phyloP scores from a whole-genome alignment of 1,140 invertebrate species.

The Asobara japonica region DNA sequence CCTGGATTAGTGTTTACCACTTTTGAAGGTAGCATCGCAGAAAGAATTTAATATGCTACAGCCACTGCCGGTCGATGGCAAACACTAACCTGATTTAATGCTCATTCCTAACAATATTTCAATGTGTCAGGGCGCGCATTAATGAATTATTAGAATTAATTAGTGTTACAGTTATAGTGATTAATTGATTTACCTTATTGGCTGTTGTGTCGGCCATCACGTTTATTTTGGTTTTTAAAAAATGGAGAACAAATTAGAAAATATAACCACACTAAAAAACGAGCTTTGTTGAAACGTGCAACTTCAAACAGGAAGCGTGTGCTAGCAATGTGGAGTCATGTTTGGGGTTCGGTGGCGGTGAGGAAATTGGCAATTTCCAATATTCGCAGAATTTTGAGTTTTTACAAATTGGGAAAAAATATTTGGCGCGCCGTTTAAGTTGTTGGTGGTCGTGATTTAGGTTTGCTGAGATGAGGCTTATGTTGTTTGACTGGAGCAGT shows the following conservation, averaged over 20 bases:
- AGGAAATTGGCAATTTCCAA: too few species aligned
- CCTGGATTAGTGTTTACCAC: slow-evolving; percentile 41
- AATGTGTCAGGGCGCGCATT: neutral
- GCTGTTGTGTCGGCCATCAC: slow-evolving; percentile 56
- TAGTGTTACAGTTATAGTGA: neutral
- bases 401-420: too few species aligned
- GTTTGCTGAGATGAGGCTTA: too few species aligned
- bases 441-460: too few species aligned
- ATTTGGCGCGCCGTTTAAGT: too few species aligned
- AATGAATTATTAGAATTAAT: neutral
- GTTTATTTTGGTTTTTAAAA: slow-evolving; percentile 37
- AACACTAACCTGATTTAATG: slow-evolving; percentile 47
- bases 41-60: slow-evolving; percentile 35
- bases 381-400: too few species aligned
- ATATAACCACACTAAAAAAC: slow-evolving; percentile 48
- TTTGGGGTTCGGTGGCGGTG: too few species aligned
- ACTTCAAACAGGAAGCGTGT: slow-evolving; percentile 57
- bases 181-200: slow-evolving; percentile 53
- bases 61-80: slow-evolving; percentile 45
- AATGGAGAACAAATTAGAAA: slow-evolving; percentile 52
- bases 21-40: slow-evolving; percentile 41
- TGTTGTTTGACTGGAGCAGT: too few species aligned
- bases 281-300: slow-evolving; percentile 60
- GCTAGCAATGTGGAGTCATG: slow-evolving; percentile 28
- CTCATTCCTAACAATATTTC: neutral